A percentile compares a stretch with the other conserved stretches of the same genome.
These are phyloP conservation scores for Microcebus tavaratra DNA, from an alignment of 2,113 vertebrate species.

Conservation along the genomic window DNA sequence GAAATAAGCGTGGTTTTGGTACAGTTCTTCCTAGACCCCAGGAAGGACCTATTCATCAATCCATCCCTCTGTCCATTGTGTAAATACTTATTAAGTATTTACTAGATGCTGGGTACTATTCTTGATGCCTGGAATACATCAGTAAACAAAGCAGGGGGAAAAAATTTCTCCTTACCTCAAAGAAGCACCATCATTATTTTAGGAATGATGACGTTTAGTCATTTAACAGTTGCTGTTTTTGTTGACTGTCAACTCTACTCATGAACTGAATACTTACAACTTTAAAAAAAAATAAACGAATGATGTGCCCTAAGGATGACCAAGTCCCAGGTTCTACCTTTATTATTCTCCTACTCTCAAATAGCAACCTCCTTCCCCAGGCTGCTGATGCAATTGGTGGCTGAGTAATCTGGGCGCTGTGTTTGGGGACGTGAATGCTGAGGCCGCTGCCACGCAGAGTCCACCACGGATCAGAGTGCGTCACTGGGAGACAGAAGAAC, in stretches of 20 bases:
- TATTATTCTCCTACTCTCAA: background rate
- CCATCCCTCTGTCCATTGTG: background rate
- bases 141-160: background rate
- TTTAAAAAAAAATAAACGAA: background rate
- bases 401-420: background rate
- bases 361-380: background rate
- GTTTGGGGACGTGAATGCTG: rapidly evolving
- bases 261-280: background rate
- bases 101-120: background rate
- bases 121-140: background rate
- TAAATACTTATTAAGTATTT: background rate
- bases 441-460: rapidly evolving
- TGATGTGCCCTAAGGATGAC: background rate
- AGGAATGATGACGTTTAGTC: background rate
- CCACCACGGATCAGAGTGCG: no score
- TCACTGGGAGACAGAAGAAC: background rate
- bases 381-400: background rate
- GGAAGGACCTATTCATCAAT: background rate
- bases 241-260: background rate
- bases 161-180: background rate
- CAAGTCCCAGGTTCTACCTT: background rate
- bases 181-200: background rate
- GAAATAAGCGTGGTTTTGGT: background rate
- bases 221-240: background rate
- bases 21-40: background rate